A percentile compares a stretch with the other conserved stretches of the same genome.
phyloP scores from a whole-genome alignment of 92 coral and sea anemone genomes.

The Plumapathes pennacea region DNA sequence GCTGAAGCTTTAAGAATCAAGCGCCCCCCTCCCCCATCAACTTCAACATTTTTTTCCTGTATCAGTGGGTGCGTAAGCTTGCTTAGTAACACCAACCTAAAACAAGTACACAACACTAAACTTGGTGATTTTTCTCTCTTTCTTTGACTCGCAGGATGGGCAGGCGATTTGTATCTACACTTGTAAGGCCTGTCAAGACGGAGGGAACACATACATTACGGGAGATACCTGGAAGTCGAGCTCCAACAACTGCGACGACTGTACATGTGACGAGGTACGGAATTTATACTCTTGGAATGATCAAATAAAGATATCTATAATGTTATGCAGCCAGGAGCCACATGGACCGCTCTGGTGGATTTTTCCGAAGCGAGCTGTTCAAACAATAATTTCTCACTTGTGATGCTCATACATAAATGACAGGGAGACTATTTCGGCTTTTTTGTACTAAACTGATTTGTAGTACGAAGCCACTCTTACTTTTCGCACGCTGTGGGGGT shows the following conservation, averaged over 20 bases:
- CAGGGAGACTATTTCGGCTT: too few relatives aligned
- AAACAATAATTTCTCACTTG: too few relatives aligned
- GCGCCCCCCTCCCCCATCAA: neutral
- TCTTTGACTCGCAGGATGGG: constrained; percentile 31
- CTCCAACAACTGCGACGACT: constrained; percentile 60
- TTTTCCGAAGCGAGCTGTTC: too few relatives aligned
- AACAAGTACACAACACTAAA: neutral
- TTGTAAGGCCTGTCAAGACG: constrained; percentile 72
- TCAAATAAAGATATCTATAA: too few relatives aligned
- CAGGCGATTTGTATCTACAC: constrained; percentile 54
- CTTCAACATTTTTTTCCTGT: neutral
- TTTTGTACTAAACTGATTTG: too few relatives aligned
- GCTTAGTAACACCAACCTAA: neutral
- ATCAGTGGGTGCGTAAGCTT: neutral
- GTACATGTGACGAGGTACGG: constrained; percentile 83
- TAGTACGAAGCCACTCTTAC: too few relatives aligned
- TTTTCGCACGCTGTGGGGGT: too few relatives aligned
- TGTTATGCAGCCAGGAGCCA: too few relatives aligned
- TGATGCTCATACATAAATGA: too few relatives aligned
- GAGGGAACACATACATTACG: constrained; percentile 49
- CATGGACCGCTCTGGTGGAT: too few relatives aligned
- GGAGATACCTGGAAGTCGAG: constrained; percentile 69
- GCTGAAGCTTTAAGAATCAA: too few relatives aligned
- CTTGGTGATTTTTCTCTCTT: neutral
- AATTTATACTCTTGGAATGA: too few relatives aligned